Conservation (phyloP, 2,113 vertebrate genomes). For the Aptenodytes patagonicus region DNA sequence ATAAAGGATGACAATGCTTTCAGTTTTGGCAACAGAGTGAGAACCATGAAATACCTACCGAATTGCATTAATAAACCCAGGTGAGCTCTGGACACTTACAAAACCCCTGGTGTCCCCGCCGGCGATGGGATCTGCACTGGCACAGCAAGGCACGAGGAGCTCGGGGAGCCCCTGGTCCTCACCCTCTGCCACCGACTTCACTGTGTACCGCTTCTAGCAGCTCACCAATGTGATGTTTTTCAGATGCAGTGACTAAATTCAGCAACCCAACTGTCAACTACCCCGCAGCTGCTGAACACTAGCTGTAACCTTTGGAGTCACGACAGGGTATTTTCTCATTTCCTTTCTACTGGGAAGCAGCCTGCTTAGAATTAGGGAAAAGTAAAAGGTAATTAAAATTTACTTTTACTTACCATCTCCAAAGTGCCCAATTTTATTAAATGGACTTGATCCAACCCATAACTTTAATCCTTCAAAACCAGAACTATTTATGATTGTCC, state of each 20-base stretch:
- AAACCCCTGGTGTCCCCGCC: not conserved
- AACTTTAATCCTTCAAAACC: not conserved
- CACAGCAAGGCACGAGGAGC: not conserved
- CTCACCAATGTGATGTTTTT: not conserved
- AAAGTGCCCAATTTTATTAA: not conserved
- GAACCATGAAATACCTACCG: not conserved
- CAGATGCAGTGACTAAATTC: not conserved
- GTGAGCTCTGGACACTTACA: not conserved
- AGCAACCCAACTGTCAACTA: not conserved
- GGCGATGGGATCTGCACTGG: not conserved
- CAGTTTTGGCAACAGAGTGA: not conserved
- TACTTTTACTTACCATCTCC: not conserved
- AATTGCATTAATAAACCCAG: not conserved
- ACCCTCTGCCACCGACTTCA: not conserved
- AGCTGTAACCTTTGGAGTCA: not conserved
- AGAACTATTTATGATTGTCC: not conserved
- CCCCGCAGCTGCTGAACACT: not conserved
- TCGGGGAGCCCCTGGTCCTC: not conserved
- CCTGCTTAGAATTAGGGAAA: not conserved
- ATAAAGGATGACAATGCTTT: not conserved
- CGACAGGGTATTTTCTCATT: not conserved
- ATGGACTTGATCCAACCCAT: not conserved
- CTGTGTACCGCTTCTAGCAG: not conserved
- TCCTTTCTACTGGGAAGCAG: not conserved
- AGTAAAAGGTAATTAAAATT: not conserved